These are phyloP conservation scores for Lucilia sericata DNA, from an alignment of 1,140 invertebrate species.

Conservation along the genomic window DNA sequence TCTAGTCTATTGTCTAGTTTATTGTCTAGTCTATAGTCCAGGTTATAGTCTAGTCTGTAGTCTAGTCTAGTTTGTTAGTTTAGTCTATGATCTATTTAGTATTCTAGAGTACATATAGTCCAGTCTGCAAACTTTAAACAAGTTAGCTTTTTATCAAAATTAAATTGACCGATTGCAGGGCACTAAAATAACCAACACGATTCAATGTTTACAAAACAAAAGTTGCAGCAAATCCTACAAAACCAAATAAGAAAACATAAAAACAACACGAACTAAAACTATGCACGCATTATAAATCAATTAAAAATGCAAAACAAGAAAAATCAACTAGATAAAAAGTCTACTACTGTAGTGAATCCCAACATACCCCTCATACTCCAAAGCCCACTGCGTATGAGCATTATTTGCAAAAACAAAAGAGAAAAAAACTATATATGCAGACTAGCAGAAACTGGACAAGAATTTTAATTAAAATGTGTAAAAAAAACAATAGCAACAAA, in stretches of 20 bases:
- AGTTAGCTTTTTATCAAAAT: too few species aligned
- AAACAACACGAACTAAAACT: not conserved
- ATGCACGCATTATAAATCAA: slow-evolving; percentile 40
- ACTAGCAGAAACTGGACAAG: slow-evolving; percentile 10
- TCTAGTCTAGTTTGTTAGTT: too few species aligned
- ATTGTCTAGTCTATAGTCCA: too few species aligned
- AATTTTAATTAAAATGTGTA: slow-evolving; percentile 39
- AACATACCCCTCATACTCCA: too few species aligned
- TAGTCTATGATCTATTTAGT: too few species aligned
- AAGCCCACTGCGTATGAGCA: not conserved
- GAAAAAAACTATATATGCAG: slow-evolving; percentile 1
- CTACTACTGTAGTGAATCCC: not conserved
- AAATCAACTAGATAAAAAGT: not conserved
- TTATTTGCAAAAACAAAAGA: not conserved
- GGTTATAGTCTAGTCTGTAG: too few species aligned
- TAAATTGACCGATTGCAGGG: too few species aligned
- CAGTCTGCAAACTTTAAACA: too few species aligned
- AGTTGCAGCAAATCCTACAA: not conserved
- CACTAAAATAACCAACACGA: too few species aligned
- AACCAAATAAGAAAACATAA: slow-evolving; percentile 7
- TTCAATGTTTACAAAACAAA: not conserved
- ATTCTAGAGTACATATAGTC: too few species aligned
- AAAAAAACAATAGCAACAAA: not conserved
- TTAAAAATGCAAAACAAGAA: slow-evolving; percentile 40
- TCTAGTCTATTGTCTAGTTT: too few species aligned